A percentile compares a stretch with the other conserved stretches of the same genome.
These are phyloP conservation scores for Eupithecia centaureata DNA, from an alignment of 2,888 invertebrate species.

Conservation along the genomic window DNA sequence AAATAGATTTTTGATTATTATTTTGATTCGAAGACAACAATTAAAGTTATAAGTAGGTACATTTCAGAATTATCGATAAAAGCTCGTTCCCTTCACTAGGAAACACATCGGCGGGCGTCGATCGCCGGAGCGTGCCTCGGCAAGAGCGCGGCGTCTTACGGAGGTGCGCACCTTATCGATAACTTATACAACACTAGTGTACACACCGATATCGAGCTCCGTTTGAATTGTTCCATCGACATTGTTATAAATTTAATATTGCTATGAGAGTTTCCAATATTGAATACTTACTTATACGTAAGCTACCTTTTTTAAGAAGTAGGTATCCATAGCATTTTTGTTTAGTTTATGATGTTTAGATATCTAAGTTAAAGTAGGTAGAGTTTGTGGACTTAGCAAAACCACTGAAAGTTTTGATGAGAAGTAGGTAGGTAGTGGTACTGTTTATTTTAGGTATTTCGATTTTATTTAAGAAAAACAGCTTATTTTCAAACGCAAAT, in stretches of 20 bases:
- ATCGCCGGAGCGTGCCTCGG: conserved; percentile 70
- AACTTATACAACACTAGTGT: conserved; percentile 52
- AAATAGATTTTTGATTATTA: not conserved
- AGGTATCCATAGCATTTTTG: too few relatives aligned
- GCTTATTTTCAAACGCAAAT: not conserved
- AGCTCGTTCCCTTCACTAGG: conserved; percentile 24
- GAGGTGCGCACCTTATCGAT: conserved; percentile 65
- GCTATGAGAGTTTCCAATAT: not conserved
- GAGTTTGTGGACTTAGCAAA: not conserved
- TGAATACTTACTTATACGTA: too few relatives aligned
- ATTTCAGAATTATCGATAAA: conserved; percentile 20
- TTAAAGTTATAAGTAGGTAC: too few relatives aligned
- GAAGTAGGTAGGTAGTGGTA: too few relatives aligned
- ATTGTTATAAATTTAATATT: conserved; percentile 15
- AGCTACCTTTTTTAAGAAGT: too few relatives aligned
- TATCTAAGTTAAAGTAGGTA: too few relatives aligned
- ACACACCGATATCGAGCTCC: conserved; percentile 33
- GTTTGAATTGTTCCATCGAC: conserved; percentile 23
- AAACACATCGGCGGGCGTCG: conserved; percentile 35
- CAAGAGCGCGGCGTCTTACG: conserved; percentile 73
- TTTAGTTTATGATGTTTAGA: too few relatives aligned
- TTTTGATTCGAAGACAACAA: too few relatives aligned
- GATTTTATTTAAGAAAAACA: too few relatives aligned
- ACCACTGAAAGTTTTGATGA: not conserved
- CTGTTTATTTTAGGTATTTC: too few relatives aligned